Base-by-base conservation (phyloP, 2,797 vertebrate genomes). In the Platalea minor region DNA sequence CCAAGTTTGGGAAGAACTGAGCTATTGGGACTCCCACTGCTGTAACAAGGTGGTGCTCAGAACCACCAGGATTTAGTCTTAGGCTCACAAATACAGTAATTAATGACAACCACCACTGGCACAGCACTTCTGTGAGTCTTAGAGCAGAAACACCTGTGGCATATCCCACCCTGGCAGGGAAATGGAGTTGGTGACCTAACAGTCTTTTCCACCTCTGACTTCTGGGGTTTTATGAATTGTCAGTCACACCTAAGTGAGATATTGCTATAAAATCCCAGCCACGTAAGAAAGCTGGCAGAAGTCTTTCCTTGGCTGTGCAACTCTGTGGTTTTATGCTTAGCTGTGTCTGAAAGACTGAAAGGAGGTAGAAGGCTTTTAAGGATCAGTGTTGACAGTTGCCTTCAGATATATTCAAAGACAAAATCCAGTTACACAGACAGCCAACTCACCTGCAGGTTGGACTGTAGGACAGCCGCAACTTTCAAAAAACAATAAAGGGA, bases 141-240 rank as follows among this genome's bases (percentile, higher is more conserved):
- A 45, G 35, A 59, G 73, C 81, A 89, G 70, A 18, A 76, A 80
- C 77, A 94, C 80, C 92, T 87, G 88, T 0, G 1, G 5, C 35
- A 43, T 31, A 28, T 69, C 93, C 93, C 95, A 89, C 41, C 88
- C 91, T 76, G 80, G 89, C 81, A 92, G 86, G 77, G 68, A 72
- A 91, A 61, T 11, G 64, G 90, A 80, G 31, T 41, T 60, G 57
- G 72, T 96, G 96, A 80, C 79, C 90, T 64, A 23, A 88, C 3
- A 70, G 74, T 8, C 90, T 85, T 82, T 87, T 33, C 86, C 95
- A 94, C 37, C 84, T 73, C 81, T 65, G 15, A 45, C 45, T 93
- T 15, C 29, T 54, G 41, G 75, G 80, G 11, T 33, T 94, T 94
- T 85, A 93, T 59, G 86, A 10, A 63, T 54, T 83, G 78, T 35